Evolutionary conservation across 2,113 vertebrate species (phyloP).

Genomic region (Strigops habroptila): DNA sequence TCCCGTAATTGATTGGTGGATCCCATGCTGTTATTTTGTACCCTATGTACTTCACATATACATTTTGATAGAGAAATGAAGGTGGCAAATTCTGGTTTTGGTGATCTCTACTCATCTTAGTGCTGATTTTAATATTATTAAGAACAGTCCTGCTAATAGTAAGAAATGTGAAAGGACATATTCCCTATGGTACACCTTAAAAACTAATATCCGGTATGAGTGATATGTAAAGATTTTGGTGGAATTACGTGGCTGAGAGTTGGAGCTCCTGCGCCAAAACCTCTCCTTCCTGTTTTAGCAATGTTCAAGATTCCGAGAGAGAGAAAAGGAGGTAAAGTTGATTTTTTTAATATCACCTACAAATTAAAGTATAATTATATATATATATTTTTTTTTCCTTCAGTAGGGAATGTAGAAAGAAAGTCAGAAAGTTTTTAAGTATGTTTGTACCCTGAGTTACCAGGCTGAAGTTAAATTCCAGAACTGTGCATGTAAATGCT

Average conservation of each 20-base stretch:
- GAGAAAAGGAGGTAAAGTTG: not conserved
- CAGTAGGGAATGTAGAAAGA: not conserved
- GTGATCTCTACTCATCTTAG: not conserved
- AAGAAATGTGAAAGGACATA: not conserved
- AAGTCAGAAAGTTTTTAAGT: not conserved
- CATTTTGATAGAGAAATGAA: not conserved
- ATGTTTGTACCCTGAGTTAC: not conserved
- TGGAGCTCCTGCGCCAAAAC: not conserved
- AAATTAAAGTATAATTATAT: not conserved
- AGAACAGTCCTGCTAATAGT: not conserved
- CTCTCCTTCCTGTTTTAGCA: not conserved
- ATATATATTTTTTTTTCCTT: not conserved
- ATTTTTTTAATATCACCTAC: not conserved
- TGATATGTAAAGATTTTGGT: not conserved
- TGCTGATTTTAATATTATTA: not conserved
- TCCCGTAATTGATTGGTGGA: conserved; percentile 19
- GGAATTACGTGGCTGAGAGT: not conserved
- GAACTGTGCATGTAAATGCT: not conserved
- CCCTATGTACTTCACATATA: not conserved
- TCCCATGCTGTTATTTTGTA: conserved; percentile 54
- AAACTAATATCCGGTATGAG: not conserved
- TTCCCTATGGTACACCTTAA: not conserved
- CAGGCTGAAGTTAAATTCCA: not conserved
- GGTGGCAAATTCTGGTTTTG: not conserved
- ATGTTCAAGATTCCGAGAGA: not conserved